Evolutionary conservation across 2,113 vertebrate species (phyloP), one percentile per base, ranked within the genome.

Genomic region (Pipra filicauda): DNA sequence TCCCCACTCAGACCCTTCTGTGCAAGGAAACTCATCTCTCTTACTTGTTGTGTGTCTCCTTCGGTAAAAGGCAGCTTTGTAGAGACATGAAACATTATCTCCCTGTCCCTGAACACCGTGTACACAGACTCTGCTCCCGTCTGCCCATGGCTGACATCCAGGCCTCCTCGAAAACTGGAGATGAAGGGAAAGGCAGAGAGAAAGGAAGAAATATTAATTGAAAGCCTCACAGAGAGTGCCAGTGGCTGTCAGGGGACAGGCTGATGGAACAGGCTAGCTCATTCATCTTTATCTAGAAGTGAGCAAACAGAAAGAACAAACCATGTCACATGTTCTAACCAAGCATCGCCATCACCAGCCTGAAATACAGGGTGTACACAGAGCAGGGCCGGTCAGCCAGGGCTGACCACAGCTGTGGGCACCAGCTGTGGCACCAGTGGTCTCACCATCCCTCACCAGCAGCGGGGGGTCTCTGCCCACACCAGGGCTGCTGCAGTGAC

Each of bases 21-120:
- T 2, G 11, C n/a, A 9, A 15, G 65, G 57, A 43, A 46, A 41
- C 73, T 33, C 89, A 5, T 23, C 52, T 49, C 46, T 44, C 91
- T 89, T 97, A 99, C 99, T 98, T 99, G 99, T 64, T 99, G 99
- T 0, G 98, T 59, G 27, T 99, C 99, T 62, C 99, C 99, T 86
- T 99, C 99, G 0, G 98, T 99, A 88, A 98, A 99, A 5, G 99
- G 99, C 95, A 99, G 98, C 88, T 99, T 99, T 64, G 99, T 99
- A 71, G 99, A 99, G 82, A 99, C 98, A 1, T 99, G 99, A 97
- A 99, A 99, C 99, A 99, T 99, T 95, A 99, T 98, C 98, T 99
- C 99, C 94, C 98, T 98, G 89, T 98, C 98, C 96, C 98, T 98
- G 97, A 99, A 99, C 88, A 98, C 95, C 1, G 99, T 99, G 98